Conservation (phyloP, 1,140 invertebrate genomes). For the Tetraneura akinire region DNA sequence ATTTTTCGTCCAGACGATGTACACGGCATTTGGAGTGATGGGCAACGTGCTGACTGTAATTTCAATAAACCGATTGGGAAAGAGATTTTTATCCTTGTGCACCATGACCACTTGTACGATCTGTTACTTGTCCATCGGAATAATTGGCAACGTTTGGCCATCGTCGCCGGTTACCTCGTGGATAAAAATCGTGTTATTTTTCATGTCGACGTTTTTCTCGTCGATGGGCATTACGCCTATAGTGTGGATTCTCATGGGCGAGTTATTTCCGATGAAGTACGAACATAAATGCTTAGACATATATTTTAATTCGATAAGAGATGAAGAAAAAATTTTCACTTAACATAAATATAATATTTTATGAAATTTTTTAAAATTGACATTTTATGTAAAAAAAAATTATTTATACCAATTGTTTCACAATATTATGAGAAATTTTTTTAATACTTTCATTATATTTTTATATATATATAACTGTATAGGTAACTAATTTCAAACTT, state of each 20-base stretch:
- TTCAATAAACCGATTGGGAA: constrained; percentile 2
- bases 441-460: no score
- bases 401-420: no score
- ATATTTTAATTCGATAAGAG: no score
- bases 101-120: constrained; percentile 10
- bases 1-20: not conserved
- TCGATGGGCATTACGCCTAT: constrained; percentile 51
- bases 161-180: not conserved
- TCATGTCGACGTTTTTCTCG: not conserved
- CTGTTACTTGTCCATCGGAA: constrained; percentile 12
- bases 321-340: no score
- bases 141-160: not conserved
- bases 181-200: constrained; percentile 20
- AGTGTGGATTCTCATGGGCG: constrained; percentile 56
- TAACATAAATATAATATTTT: no score
- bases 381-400: no score
- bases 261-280: constrained; percentile 57
- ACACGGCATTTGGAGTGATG: not conserved
- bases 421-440: no score
- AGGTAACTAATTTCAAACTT: no score
- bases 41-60: constrained; percentile 20
- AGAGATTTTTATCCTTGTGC: constrained; percentile 11
- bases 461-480: no score
- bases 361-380: no score
- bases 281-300: no score